Percentiles rank a stretch among this genome's conserved stretches.
These are phyloP conservation scores for Scarus forsteni DNA, from an alignment of 2,797 vertebrate genomes.

Conservation along the genomic window DNA sequence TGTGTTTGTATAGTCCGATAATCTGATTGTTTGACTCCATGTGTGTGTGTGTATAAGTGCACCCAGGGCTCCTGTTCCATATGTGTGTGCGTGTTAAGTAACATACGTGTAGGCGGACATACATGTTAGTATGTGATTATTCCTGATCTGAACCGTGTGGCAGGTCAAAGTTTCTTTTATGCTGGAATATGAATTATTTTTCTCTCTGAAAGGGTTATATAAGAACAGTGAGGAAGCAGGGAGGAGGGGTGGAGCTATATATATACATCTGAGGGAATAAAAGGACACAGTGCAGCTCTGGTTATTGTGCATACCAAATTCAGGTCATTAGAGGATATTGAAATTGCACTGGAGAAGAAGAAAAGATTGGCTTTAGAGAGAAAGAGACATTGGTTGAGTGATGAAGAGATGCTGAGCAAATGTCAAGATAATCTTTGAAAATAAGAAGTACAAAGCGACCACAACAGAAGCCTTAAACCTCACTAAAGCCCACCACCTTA, in stretches of 20 bases:
- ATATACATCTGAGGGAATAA: slow-evolving; percentile 25
- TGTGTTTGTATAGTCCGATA: slow-evolving; percentile 40
- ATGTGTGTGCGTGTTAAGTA: not conserved
- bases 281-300: slow-evolving; percentile 34
- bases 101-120: slow-evolving; percentile 15
- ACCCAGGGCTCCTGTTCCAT: slow-evolving; percentile 25
- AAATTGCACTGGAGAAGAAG: slow-evolving; percentile 30
- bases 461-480: slow-evolving; percentile 75
- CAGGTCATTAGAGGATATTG: slow-evolving; percentile 44
- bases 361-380: not conserved
- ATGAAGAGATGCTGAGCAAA: slow-evolving; percentile 48
- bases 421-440: slow-evolving; percentile 59
- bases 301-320: slow-evolving; percentile 45
- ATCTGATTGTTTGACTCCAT: slow-evolving; percentile 51
- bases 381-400: slow-evolving; percentile 39
- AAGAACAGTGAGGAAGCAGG: slow-evolving; percentile 15
- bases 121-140: slow-evolving; percentile 32
- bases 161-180: slow-evolving; percentile 25
- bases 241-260: not conserved
- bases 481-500: slow-evolving; percentile 69
- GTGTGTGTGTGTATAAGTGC: slow-evolving; percentile 46
- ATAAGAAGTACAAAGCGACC: slow-evolving; percentile 74
- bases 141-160: slow-evolving; percentile 21
- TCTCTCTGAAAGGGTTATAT: slow-evolving; percentile 11
- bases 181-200: slow-evolving; percentile 3